These are phyloP conservation scores for Lampris megalopsis DNA, from an alignment of 2,113 vertebrate genomes.

Conservation along the genomic window DNA sequence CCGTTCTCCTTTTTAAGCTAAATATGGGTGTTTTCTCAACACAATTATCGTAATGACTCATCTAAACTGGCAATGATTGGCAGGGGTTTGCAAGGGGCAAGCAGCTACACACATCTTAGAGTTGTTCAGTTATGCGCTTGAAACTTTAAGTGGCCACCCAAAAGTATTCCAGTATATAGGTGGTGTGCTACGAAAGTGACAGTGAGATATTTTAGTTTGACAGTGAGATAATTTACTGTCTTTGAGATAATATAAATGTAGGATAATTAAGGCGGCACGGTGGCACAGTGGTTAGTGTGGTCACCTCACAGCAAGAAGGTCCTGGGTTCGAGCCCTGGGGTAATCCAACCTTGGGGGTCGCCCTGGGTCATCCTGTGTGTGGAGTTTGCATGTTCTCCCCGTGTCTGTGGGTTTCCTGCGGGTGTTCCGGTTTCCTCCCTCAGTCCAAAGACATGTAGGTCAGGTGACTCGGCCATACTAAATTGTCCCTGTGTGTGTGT, in stretches of 20 bases:
- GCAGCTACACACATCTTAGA: conserved; percentile 51
- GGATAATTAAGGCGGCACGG: too few relatives aligned
- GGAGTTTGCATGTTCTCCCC: too few relatives aligned
- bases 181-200: conserved; percentile 15
- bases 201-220: background rate
- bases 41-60: conserved; percentile 63
- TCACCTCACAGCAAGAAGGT: too few relatives aligned
- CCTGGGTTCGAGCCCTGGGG: too few relatives aligned
- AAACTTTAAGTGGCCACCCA: background rate
- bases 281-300: too few relatives aligned
- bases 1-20: conserved; percentile 44
- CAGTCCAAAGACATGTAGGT: too few relatives aligned
- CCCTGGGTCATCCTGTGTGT: too few relatives aligned
- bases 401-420: too few relatives aligned
- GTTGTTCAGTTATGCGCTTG: conserved; percentile 57
- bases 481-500: too few relatives aligned
- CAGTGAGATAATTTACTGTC: background rate
- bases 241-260: background rate
- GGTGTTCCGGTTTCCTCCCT: too few relatives aligned
- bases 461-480: too few relatives aligned
- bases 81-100: conserved; percentile 50
- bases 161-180: background rate
- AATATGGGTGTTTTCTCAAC: conserved; percentile 56
- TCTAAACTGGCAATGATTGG: conserved; percentile 62
- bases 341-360: too few relatives aligned